These are phyloP conservation scores for Aspidoscelis tigris DNA, from an alignment of 2,113 vertebrate species.

Conservation along the genomic window DNA sequence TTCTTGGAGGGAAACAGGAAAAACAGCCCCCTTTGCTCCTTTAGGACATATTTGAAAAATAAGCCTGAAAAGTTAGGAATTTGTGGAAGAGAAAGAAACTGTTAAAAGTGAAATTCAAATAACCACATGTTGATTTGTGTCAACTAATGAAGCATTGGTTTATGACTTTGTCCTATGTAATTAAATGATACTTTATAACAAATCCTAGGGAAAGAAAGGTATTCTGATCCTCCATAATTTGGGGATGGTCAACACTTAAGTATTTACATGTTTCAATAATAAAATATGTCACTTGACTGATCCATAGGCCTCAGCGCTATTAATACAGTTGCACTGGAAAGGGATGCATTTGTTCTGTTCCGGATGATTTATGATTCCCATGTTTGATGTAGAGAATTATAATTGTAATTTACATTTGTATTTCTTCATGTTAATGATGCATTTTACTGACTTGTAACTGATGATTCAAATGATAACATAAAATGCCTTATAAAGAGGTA, in stretches of 20 bases:
- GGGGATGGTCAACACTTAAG: accelerated
- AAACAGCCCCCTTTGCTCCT: constrained; percentile 21
- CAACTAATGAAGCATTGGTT: constrained; percentile 1
- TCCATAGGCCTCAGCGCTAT: constrained; percentile 21
- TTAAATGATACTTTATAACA: background rate
- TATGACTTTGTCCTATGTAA: constrained; percentile 28
- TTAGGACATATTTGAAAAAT: constrained; percentile 28
- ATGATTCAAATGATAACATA: constrained; percentile 60
- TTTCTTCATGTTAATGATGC: constrained; percentile 58
- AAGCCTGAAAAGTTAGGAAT: constrained; percentile 9
- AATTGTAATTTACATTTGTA: constrained; percentile 57
- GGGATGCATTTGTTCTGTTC: constrained; percentile 28
- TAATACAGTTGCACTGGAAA: constrained; percentile 43
- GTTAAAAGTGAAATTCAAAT: constrained; percentile 31
- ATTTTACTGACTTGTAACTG: constrained; percentile 68
- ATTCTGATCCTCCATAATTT: constrained; percentile 22
- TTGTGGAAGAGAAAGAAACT: constrained; percentile 30
- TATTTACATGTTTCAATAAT: background rate
- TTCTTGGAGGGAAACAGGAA: constrained; percentile 41
- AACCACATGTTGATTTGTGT: background rate
- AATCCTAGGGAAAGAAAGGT: background rate
- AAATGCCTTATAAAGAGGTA: constrained; percentile 22
- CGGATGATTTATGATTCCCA: constrained; percentile 44
- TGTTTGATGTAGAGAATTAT: constrained; percentile 55
- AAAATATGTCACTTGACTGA: background rate